phyloP scores from a whole-genome alignment of 2,888 invertebrate species.

The Cinara cedri region DNA sequence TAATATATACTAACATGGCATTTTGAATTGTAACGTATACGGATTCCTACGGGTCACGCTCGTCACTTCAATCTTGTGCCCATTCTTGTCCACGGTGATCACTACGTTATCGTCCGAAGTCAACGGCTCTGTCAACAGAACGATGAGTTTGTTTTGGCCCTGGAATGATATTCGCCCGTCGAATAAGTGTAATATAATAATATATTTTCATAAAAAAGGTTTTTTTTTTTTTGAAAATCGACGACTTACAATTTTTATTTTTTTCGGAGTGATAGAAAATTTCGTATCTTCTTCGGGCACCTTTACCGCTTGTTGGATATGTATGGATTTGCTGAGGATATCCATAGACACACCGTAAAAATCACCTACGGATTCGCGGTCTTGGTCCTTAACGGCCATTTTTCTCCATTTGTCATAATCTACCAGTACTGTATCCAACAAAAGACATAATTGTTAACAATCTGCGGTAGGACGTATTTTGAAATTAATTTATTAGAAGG shows the following conservation, averaged over 20 bases:
- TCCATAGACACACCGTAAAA: slow-evolving; percentile 82
- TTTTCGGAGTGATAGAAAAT: slow-evolving; percentile 77
- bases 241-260: slow-evolving; percentile 74
- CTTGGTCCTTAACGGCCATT: slow-evolving; percentile 78
- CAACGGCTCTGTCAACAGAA: slow-evolving; percentile 78
- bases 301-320: slow-evolving; percentile 64
- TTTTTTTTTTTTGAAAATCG: neutral
- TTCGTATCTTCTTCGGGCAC: slow-evolving; percentile 70
- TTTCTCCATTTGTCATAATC: slow-evolving; percentile 81
- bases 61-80: slow-evolving; percentile 76
- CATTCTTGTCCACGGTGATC: slow-evolving; percentile 81
- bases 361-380: slow-evolving; percentile 82
- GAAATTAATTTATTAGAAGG: neutral
- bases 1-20: slow-evolving; percentile 68
- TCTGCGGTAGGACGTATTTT: neutral
- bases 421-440: slow-evolving; percentile 11
- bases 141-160: slow-evolving; percentile 84
- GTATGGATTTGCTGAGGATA: slow-evolving; percentile 70
- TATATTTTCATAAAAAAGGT: too few relatives aligned
- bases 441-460: neutral
- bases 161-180: slow-evolving; percentile 61
- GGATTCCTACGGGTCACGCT: slow-evolving; percentile 82
- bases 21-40: slow-evolving; percentile 81
- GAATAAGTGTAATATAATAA: too few relatives aligned
- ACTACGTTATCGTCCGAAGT: slow-evolving; percentile 78